Evolutionary conservation across 2,888 invertebrate species (phyloP), one percentile per base, ranked within the genome.

Genomic region (Leucoma salicis): DNA sequence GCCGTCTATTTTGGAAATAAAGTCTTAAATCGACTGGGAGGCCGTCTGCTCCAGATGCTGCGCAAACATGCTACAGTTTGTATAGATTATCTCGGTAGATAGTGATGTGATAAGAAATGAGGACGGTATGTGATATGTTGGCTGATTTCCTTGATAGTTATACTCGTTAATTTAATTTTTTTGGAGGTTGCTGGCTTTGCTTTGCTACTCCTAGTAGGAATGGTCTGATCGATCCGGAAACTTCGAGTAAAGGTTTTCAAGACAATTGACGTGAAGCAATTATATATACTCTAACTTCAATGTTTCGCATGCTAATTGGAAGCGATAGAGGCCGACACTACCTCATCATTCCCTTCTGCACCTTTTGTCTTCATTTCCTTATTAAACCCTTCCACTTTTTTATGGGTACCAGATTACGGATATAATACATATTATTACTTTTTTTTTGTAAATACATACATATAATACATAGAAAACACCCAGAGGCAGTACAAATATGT

Each of bases 51-150:
- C 21, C 8, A 21, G 21, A 21, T 54, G 51, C 40, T 51, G 46
- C 8, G 42, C 39, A 58, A 57, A 58, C 56, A 52, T 3, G 11
- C 35, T 6, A 3, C 35, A 31, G 66, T 56, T 63, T 67, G 36
- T 35, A 18, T 39, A 39, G 44, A 40, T 59, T 66, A 69, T 68
- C 70, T 57, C 4, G 29, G 14, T 7, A 57, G 60, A 69, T 62
- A 59, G 49, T 3, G 14, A 16, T 16, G 10, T 40, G 39, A 67
- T 63, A 65, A 53, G 47, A 11, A 66, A 67, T 39, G 66, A 33
- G 66, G 63, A 41, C 68, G 37, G 12, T n/a, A n/a, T n/a, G n/a
- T 31, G 45, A 46, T 47, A 53, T 41, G 44, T 36, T 52, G 42
- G 42, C 49, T 60, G 54, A 11, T 13, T 13, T 21, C 2, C 29